Conservation (phyloP, 2,888 invertebrate species). For the Drosophila niveifrons region DNA sequence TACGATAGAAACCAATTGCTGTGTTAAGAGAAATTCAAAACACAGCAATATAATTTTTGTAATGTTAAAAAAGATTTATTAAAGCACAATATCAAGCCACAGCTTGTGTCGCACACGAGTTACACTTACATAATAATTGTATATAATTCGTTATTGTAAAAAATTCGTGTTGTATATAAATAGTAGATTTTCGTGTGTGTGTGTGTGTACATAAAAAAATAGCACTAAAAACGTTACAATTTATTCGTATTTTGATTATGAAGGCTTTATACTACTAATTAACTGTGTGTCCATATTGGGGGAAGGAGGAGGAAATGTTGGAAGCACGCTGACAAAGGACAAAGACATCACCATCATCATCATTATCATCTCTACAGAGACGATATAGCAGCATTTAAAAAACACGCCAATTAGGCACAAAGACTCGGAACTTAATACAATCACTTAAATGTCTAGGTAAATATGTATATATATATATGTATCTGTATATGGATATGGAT, state of each 20-base stretch:
- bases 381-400: constrained; percentile 39
- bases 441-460: constrained; percentile 45
- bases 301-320: constrained; percentile 42
- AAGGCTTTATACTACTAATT: constrained; percentile 17
- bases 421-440: constrained; percentile 27
- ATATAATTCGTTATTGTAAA: constrained; percentile 65
- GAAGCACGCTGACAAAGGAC: constrained; percentile 61
- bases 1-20: too few species aligned
- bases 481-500: constrained; percentile 21
- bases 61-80: constrained; percentile 34
- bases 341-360: constrained; percentile 16
- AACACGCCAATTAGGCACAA: constrained; percentile 27
- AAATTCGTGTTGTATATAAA: constrained; percentile 74
- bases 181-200: constrained; percentile 34
- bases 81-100: constrained; percentile 72
- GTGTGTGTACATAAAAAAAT: constrained; percentile 49
- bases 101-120: constrained; percentile 67
- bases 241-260: constrained; percentile 41
- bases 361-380: constrained; percentile 8
- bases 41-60: neutral
- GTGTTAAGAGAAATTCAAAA: neutral
- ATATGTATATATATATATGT: constrained; percentile 41
- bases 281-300: constrained; percentile 32
- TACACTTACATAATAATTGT: constrained; percentile 55
- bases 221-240: constrained; percentile 45